Evolutionary conservation across 1,140 invertebrate genomes (phyloP).

Genomic region (Drosophila nikananu): DNA sequence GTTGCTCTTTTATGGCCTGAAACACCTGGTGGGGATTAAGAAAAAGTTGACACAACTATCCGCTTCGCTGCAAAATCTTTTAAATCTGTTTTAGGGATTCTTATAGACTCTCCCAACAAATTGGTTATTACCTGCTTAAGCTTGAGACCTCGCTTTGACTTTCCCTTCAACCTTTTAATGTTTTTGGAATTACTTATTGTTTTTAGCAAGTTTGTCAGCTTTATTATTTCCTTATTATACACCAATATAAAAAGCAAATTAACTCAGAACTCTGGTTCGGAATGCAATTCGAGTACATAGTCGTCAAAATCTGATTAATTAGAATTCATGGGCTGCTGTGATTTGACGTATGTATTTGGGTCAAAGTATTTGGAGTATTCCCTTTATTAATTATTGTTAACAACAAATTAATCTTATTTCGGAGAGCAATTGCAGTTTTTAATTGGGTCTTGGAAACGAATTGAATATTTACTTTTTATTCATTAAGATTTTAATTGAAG

Average conservation of each 20-base stretch:
- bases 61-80: constrained; percentile 2
- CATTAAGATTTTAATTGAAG: too few relatives aligned
- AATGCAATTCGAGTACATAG: too few relatives aligned
- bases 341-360: too few relatives aligned
- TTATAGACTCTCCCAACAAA: constrained; percentile 9
- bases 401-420: too few relatives aligned
- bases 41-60: constrained; percentile 16
- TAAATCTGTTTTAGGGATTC: constrained; percentile 10
- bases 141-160: background rate
- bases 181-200: background rate
- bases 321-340: background rate
- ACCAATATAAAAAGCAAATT: background rate
- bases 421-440: background rate
- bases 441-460: too few relatives aligned
- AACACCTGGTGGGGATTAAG: constrained; percentile 56
- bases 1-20: constrained; percentile 16
- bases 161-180: background rate
- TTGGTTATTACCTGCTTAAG: constrained; percentile 7
- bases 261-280: background rate
- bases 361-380: background rate
- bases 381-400: background rate
- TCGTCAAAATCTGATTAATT: too few relatives aligned
- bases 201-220: background rate
- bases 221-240: background rate
- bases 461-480: too few relatives aligned